A percentile compares a stretch with the other conserved stretches of the same genome.
These are phyloP conservation scores for Amphiprion ocellaris DNA, from an alignment of 2,113 vertebrate species.

Conservation along the genomic window DNA sequence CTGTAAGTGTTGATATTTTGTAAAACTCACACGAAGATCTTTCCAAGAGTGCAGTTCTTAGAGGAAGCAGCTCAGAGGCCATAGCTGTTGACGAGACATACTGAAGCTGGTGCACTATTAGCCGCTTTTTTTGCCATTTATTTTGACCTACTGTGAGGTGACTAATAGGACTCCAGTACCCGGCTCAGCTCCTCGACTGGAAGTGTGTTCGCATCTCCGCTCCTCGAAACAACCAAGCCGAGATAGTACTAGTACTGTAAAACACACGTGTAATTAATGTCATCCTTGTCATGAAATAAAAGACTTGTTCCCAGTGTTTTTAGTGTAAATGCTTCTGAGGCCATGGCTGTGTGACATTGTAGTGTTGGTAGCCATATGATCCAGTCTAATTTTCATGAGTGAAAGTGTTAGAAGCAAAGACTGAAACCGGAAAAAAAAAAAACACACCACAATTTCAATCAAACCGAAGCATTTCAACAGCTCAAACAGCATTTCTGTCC, in stretches of 20 bases:
- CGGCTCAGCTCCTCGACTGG: conserved; percentile 26
- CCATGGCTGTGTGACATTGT: conserved; percentile 47
- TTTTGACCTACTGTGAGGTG: conserved; percentile 25
- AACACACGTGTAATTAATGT: conserved; percentile 67
- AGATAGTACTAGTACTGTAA: conserved; percentile 61
- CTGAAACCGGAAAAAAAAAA: neutral
- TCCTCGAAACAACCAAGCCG: conserved; percentile 41
- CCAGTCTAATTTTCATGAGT: conserved; percentile 15
- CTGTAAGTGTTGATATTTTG: conserved; percentile 20
- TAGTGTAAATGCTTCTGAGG: conserved; percentile 66
- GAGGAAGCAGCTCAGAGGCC: conserved; percentile 24
- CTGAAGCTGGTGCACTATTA: conserved; percentile 38
- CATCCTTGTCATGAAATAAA: conserved; percentile 59
- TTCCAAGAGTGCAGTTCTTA: conserved; percentile 13
- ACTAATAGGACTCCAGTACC: conserved; percentile 38
- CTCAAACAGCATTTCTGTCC: neutral
- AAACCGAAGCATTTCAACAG: conserved; percentile 25
- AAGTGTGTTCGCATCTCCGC: conserved; percentile 35
- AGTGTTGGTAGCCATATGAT: conserved; percentile 33
- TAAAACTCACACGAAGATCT: conserved; percentile 14
- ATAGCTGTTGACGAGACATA: conserved; percentile 7
- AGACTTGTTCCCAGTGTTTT: conserved; percentile 61
- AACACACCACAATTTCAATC: neutral
- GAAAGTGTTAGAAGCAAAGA: conserved; percentile 1
- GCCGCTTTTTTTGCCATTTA: conserved; percentile 47